These are phyloP conservation scores for Geococcyx californianus DNA, from an alignment of 2,113 vertebrate species.

Conservation along the genomic window DNA sequence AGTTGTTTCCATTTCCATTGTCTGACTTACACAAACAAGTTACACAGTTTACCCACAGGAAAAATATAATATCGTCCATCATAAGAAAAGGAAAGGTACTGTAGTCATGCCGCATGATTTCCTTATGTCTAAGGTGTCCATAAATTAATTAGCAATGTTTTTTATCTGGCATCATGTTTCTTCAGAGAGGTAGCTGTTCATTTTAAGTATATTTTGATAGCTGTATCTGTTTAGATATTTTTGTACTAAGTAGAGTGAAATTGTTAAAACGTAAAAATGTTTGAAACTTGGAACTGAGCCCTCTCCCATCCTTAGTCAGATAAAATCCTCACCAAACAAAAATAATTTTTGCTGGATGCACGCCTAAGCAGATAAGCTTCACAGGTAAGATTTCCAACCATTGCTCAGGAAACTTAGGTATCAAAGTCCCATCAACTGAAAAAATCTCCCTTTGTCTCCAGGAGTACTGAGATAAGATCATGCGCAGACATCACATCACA, in stretches of 20 bases:
- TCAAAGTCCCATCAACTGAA: slow-evolving; percentile 30
- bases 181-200: neutral
- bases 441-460: slow-evolving; percentile 26
- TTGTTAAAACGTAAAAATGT: neutral
- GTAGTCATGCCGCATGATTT: neutral
- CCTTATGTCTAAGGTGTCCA: neutral
- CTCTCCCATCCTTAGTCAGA: neutral
- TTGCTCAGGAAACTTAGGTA: neutral
- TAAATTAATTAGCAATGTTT: neutral
- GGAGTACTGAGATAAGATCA: slow-evolving; percentile 22
- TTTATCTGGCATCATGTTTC: neutral
- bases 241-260: neutral
- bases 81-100: neutral
- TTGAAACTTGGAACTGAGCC: slow-evolving; percentile 8
- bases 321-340: neutral
- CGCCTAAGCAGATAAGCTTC: slow-evolving; percentile 29
- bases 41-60: neutral
- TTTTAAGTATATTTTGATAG: neutral
- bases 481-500: slow-evolving; percentile 33
- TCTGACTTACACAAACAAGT: neutral
- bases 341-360: neutral
- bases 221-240: neutral
- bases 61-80: neutral
- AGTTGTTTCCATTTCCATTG: neutral
- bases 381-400: neutral